phyloP scores from a whole-genome alignment of 2,888 invertebrate genomes.

The Caenorhabditis panamensis region DNA sequence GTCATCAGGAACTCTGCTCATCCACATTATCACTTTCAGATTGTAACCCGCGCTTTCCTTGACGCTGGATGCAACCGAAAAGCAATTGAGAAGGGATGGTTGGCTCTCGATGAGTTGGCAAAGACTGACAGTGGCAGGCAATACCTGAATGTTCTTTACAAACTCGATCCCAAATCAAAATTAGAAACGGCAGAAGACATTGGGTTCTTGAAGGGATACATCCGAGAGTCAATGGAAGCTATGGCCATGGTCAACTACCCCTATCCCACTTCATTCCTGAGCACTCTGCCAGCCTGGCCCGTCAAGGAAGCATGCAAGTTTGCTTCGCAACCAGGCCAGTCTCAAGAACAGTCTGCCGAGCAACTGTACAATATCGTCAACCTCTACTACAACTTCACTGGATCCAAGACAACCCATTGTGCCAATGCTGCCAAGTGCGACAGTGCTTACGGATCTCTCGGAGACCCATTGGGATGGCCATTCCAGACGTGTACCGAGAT shows the following conservation, averaged over 20 bases:
- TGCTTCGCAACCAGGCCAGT: constrained; percentile 82
- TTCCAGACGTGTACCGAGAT: constrained; percentile 93
- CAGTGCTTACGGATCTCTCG: constrained; percentile 70
- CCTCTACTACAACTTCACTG: constrained; percentile 71
- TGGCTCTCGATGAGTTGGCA: constrained; percentile 84
- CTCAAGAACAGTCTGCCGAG: constrained; percentile 64
- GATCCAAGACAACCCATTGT: constrained; percentile 66
- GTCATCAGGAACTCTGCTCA: not conserved
- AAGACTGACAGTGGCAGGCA: constrained; percentile 86
- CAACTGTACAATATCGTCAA: constrained; percentile 67
- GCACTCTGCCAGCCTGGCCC: constrained; percentile 87
- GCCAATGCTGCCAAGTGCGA: constrained; percentile 70
- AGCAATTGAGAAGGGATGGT: constrained; percentile 89
- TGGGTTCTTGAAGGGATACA: constrained; percentile 55
- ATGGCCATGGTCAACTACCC: constrained; percentile 97
- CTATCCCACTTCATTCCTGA: constrained; percentile 89
- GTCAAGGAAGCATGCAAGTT: constrained; percentile 83
- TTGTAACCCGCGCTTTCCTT: constrained; percentile 88
- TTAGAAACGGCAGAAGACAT: constrained; percentile 69
- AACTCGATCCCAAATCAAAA: constrained; percentile 85
- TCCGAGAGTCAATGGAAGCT: constrained; percentile 83
- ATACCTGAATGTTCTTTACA: constrained; percentile 87
- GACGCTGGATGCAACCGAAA: constrained; percentile 83
- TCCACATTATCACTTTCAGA: constrained; percentile 78
- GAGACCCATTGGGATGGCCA: constrained; percentile 79